Base-by-base conservation (phyloP, 2,113 vertebrate genomes). In the Stomatorhinus ivindoensis region DNA sequence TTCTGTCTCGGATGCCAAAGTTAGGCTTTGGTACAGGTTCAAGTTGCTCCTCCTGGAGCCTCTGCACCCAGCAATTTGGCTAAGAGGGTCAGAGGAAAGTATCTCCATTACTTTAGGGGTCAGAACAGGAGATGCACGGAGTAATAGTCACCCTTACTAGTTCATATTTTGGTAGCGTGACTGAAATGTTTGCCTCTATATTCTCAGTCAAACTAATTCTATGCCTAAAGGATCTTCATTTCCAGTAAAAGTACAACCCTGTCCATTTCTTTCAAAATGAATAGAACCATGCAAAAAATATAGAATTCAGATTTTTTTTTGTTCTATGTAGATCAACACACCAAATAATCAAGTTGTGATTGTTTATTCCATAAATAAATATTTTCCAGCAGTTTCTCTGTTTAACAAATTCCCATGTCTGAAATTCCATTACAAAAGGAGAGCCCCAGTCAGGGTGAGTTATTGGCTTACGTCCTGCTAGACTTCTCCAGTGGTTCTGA, bases 41-140 rank as follows among this genome's bases (percentile, higher is more conserved):
- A 80, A 88, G 87, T 80, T 84, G 39, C 27, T 88, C 47, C 46
- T 88, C 73, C 83, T 76, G 42, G 89, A 65, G 44, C 89, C 90
- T 83, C 24, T 91, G 58, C 55, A 76, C 51, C 82, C 89, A 58
- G 65, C 87, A 7, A 46, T 91, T 65, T 91, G 90, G 90, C 21
- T 90, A 42, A 73, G 89, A 65, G 89, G 89, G 8, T 73, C 80
- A 85, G 46, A 87, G 21, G 84, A 88, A 21, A 89, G 82, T 13
- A 89, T 90, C 46, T 44, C 39, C 17, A 90, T 91, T 17, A 27
- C 17, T 27, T 53, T 21, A 76, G 5, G 84, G 46, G 27, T 50
- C 50, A 85, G 39, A 31, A 13, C 7, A 46, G 21, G 82, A 27
- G 24, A 48, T 46, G 42, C 21, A 13, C 27, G 82, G 31, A 39